Evolutionary conservation across 2,797 vertebrate genomes (phyloP).

Genomic region (Sternotherus odoratus): DNA sequence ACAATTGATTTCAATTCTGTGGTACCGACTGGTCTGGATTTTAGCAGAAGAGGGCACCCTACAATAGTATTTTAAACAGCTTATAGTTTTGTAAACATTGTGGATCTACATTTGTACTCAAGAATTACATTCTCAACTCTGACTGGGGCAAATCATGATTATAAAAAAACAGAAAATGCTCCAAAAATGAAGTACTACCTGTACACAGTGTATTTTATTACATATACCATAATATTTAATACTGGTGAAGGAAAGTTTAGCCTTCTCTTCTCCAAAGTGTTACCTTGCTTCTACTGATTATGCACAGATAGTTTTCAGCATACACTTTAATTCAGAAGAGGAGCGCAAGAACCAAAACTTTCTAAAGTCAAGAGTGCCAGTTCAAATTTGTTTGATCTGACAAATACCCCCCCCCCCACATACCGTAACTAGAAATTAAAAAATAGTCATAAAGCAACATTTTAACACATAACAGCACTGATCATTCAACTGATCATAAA

Average conservation of each 20-base stretch:
- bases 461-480: slow-evolving; percentile 82
- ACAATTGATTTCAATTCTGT: background rate
- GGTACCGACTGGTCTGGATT: slow-evolving; percentile 8
- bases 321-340: slow-evolving; percentile 64
- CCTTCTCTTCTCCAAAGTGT: slow-evolving; percentile 57
- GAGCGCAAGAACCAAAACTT: slow-evolving; percentile 65
- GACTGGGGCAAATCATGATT: slow-evolving; percentile 39
- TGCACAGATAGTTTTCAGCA: slow-evolving; percentile 67
- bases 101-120: slow-evolving; percentile 55
- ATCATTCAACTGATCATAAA: slow-evolving; percentile 99
- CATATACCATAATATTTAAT: slow-evolving; percentile 80
- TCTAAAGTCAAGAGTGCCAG: slow-evolving; percentile 62
- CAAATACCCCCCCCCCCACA: slow-evolving; percentile 70
- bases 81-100: slow-evolving; percentile 36
- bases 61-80: slow-evolving; percentile 35
- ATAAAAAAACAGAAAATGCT: slow-evolving; percentile 71
- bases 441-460: slow-evolving; percentile 80
- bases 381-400: slow-evolving; percentile 73
- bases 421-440: slow-evolving; percentile 76
- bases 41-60: slow-evolving; percentile 49
- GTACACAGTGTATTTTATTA: slow-evolving; percentile 64
- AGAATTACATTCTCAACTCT: slow-evolving; percentile 75
- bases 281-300: slow-evolving; percentile 72
- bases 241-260: slow-evolving; percentile 81
- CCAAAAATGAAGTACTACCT: slow-evolving; percentile 75